A percentile compares a stretch with the other conserved stretches of the same genome.
Evolutionary conservation across 2,888 invertebrate genomes (phyloP).

Genomic region (Spialia ferax): DNA sequence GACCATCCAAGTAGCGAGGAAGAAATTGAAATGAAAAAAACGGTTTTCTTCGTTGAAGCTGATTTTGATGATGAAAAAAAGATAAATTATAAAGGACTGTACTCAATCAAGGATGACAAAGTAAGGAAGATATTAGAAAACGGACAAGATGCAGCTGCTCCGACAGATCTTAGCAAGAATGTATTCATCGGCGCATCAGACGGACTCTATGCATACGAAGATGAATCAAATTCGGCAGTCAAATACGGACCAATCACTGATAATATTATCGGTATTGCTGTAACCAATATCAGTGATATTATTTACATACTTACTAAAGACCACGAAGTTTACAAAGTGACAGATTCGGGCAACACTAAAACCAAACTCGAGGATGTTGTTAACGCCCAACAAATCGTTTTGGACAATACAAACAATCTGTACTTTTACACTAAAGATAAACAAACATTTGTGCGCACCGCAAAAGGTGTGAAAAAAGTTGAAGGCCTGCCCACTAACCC

Average conservation of each 20-base stretch:
- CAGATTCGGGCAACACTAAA: neutral
- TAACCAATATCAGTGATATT: neutral
- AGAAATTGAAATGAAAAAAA: constrained; percentile 17
- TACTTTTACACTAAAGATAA: too few relatives aligned
- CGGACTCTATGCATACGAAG: neutral
- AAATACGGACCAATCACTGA: neutral
- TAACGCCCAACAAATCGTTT: neutral
- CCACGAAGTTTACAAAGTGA: neutral
- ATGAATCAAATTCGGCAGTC: neutral
- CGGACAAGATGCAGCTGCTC: neutral
- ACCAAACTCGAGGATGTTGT: constrained; percentile 1
- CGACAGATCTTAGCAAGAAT: neutral
- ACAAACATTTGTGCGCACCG: too few relatives aligned
- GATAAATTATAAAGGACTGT: neutral
- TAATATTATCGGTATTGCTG: neutral
- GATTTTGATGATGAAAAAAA: neutral
- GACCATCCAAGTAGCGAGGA: constrained; percentile 21
- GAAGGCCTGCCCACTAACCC: too few relatives aligned
- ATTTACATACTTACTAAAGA: neutral
- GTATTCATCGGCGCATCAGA: neutral
- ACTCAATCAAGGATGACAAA: constrained; percentile 4
- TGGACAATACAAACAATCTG: neutral
- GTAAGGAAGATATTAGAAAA: neutral
- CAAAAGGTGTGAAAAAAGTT: too few relatives aligned
- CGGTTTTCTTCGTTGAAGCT: neutral